Percentiles rank a stretch among this genome's conserved stretches.
Conservation (phyloP, 2,888 invertebrate species). For the Cotesia congregata region DNA sequence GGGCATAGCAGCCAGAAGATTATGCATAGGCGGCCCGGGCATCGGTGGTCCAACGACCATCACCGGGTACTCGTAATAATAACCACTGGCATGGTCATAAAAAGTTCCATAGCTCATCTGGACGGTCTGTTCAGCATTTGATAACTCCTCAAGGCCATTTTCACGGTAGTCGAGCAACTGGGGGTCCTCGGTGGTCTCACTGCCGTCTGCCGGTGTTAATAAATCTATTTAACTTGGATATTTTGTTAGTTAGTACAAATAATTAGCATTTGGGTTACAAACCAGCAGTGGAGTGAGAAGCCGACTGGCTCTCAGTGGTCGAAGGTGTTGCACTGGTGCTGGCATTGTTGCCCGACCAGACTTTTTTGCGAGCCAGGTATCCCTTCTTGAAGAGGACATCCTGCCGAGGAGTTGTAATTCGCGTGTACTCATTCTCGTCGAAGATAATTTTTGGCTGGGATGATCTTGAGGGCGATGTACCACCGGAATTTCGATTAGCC, state of each 20-base stretch:
- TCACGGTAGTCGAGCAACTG: slow-evolving; percentile 60
- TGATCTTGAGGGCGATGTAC: slow-evolving; percentile 49
- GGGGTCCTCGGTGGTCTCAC: slow-evolving; percentile 68
- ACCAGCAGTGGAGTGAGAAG: slow-evolving; percentile 70
- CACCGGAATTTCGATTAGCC: slow-evolving; percentile 57
- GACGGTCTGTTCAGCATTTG: slow-evolving; percentile 52
- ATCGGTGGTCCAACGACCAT: slow-evolving; percentile 69
- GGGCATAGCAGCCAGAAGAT: slow-evolving; percentile 68
- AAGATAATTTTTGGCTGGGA: slow-evolving; percentile 72
- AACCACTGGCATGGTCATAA: slow-evolving; percentile 65
- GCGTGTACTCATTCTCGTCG: slow-evolving; percentile 79
- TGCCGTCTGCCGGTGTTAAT: slow-evolving; percentile 59
- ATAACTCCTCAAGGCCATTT: slow-evolving; percentile 54
- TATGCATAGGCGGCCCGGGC: slow-evolving; percentile 56
- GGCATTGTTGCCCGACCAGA: slow-evolving; percentile 59
- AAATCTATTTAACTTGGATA: slow-evolving; percentile 12
- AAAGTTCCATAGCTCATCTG: slow-evolving; percentile 64
- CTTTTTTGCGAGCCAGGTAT: slow-evolving; percentile 75
- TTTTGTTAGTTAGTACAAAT: background rate
- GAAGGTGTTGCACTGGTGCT: slow-evolving; percentile 69
- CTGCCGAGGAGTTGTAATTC: slow-evolving; percentile 79
- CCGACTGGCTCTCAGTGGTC: slow-evolving; percentile 68
- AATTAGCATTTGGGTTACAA: slow-evolving; percentile 27
- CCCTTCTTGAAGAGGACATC: slow-evolving; percentile 81
- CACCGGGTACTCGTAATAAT: slow-evolving; percentile 67